Conservation (phyloP, 2,113 vertebrate genomes). For the Amblyopsis rosae region DNA sequence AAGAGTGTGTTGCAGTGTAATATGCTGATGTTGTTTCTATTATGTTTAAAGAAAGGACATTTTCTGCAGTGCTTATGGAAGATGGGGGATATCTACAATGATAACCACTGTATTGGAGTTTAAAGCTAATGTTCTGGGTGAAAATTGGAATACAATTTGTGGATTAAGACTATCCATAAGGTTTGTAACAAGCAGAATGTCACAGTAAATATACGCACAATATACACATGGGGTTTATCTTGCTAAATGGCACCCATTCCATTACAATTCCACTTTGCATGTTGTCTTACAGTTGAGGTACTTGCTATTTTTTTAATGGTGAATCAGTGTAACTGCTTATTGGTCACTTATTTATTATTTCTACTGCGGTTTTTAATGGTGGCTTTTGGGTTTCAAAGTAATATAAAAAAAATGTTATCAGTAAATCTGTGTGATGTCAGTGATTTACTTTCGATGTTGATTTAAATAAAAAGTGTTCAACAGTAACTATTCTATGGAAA, state of each 20-base stretch:
- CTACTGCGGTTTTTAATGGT: conserved; percentile 7
- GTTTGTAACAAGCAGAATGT: conserved; percentile 4
- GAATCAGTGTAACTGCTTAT: conserved; percentile 5
- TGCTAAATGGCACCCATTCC: conserved; percentile 8
- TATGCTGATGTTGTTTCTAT: too few relatives aligned
- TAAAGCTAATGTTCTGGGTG: background rate
- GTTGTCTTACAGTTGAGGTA: conserved; percentile 10
- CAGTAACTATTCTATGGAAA: too few relatives aligned
- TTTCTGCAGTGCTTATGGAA: conserved; percentile 3
- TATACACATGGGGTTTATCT: conserved; percentile 22
- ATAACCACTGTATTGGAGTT: background rate
- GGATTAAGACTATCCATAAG: background rate
- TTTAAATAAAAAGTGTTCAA: background rate
- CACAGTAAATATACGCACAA: conserved; percentile 53
- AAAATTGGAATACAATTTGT: background rate
- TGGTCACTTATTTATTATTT: conserved; percentile 50
- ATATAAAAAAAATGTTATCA: background rate
- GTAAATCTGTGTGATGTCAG: background rate
- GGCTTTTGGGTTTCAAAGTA: conserved; percentile 13
- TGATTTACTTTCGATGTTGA: background rate
- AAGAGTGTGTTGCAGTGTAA: too few relatives aligned
- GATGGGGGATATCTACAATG: conserved; percentile 18
- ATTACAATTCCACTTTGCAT: background rate
- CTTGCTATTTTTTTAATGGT: conserved; percentile 37
- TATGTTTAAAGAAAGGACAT: background rate